Base-by-base conservation (phyloP, 2,113 vertebrate species). In the Manacus vitellinus region DNA sequence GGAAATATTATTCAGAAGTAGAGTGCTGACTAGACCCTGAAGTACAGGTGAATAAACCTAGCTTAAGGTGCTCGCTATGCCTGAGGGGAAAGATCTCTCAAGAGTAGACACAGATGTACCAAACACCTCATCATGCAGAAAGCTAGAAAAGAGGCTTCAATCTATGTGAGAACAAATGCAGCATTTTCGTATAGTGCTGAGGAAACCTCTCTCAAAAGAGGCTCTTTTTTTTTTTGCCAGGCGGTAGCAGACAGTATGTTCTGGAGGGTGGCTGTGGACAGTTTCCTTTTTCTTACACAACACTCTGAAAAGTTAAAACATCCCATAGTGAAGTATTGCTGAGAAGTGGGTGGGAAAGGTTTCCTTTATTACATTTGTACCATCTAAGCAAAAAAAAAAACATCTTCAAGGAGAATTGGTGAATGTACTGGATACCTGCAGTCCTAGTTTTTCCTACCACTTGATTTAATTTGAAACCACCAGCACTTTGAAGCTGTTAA, bases 401-500 rank as follows among this genome's bases (percentile, higher is more conserved):
- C 54, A 35, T 89, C 82, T 97, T 97, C 88, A 95, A 95, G 96
- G 83, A 95, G 92, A 91, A 94, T 88, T 56, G 51, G 47, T 94
- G 78, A 93, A 88, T 10, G 43, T 24, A 20, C 27, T 92, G 88
- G 88, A 58, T 94, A 92, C 88, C 90, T 90, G 85, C 71, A 94
- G 95, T 94, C 86, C 95, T 95, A 92, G 41, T 82, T 92, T 96
- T 85, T 70, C 84, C 37, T 79, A 84, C 66, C 74, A 65, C 56
- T 96, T 86, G 85, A 89, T 92, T 96, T 91, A 89, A 89, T 94
- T 74, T 92, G 87, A 96, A 97, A 93, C 66, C 71, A 92, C 71
- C 71, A 85, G 58, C 87, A 92, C 94, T 97, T 97, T 97, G 93
- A 97, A 96, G 88, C 90, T 95, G 90, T 95, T 97, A 89, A 97